These are phyloP conservation scores for Molanna angustata DNA, from an alignment of 2,888 invertebrate genomes.

Conservation along the genomic window DNA sequence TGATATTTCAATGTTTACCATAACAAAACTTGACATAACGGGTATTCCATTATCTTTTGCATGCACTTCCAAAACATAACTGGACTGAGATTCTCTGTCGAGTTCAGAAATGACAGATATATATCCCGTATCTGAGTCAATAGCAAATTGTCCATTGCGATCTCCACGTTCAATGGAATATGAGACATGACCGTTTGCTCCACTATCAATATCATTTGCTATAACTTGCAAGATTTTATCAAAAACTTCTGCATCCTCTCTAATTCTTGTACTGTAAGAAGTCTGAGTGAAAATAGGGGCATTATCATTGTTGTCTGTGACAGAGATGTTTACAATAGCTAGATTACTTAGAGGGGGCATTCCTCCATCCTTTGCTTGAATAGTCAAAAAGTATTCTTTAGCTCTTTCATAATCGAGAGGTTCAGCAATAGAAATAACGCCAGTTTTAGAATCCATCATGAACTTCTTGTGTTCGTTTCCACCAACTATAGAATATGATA, in stretches of 20 bases:
- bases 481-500: constrained; percentile 81
- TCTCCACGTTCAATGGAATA: constrained; percentile 76
- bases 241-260: constrained; percentile 75
- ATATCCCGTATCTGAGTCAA: constrained; percentile 75
- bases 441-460: constrained; percentile 68
- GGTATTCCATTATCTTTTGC: constrained; percentile 82
- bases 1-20: constrained; percentile 75
- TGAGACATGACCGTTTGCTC: constrained; percentile 72
- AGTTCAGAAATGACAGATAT: constrained; percentile 70
- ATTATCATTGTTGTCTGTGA: constrained; percentile 86
- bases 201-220: constrained; percentile 84
- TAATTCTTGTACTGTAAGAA: constrained; percentile 71
- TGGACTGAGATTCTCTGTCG: constrained; percentile 79
- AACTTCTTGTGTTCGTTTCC: constrained; percentile 90
- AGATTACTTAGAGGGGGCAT: constrained; percentile 85
- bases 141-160: constrained; percentile 69
- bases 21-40: constrained; percentile 67
- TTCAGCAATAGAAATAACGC: constrained; percentile 72
- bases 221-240: constrained; percentile 72
- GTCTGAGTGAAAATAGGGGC: constrained; percentile 76
- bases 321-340: constrained; percentile 81
- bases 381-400: constrained; percentile 80
- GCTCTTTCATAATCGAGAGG: constrained; percentile 86
- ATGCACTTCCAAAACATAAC: constrained; percentile 75
- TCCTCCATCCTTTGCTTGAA: constrained; percentile 89